phyloP scores from a whole-genome alignment of 2,797 vertebrate species.

The Microctenopoma stevenorrisi region DNA sequence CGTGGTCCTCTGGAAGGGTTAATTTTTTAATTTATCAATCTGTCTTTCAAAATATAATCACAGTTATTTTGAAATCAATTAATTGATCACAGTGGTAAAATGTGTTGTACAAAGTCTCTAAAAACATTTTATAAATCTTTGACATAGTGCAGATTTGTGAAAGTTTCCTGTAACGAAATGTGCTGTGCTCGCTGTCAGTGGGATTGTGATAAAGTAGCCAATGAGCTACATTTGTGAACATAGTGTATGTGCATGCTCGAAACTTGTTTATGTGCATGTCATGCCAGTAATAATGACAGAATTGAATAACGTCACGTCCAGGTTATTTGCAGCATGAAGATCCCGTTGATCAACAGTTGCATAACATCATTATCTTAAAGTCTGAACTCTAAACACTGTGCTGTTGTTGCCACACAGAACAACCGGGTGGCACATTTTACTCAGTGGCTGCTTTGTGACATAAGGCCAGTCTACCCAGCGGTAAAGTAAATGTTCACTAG shows the following conservation, averaged over 20 bases:
- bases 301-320: neutral
- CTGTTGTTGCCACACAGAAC: conserved; percentile 44
- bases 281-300: neutral
- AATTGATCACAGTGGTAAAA: neutral
- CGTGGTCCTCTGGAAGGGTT: too few relatives aligned
- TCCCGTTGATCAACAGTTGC: conserved; percentile 25
- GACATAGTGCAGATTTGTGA: too few relatives aligned
- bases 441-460: conserved; percentile 18
- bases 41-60: conserved; percentile 13
- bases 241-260: too few relatives aligned
- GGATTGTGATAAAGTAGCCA: too few relatives aligned
- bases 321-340: conserved; percentile 9
- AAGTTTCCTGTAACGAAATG: too few relatives aligned
- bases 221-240: too few relatives aligned
- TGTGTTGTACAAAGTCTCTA: too few relatives aligned
- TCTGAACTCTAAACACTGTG: conserved; percentile 26
- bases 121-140: too few relatives aligned
- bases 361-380: conserved; percentile 49
- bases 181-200: too few relatives aligned
- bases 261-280: neutral
- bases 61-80: conserved; percentile 13
- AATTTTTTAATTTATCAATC: neutral
- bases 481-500: neutral
- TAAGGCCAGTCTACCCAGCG: neutral
- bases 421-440: conserved; percentile 43